Conservation (phyloP, 1,140 invertebrate species). For the Rhopalosiphum maidis region DNA sequence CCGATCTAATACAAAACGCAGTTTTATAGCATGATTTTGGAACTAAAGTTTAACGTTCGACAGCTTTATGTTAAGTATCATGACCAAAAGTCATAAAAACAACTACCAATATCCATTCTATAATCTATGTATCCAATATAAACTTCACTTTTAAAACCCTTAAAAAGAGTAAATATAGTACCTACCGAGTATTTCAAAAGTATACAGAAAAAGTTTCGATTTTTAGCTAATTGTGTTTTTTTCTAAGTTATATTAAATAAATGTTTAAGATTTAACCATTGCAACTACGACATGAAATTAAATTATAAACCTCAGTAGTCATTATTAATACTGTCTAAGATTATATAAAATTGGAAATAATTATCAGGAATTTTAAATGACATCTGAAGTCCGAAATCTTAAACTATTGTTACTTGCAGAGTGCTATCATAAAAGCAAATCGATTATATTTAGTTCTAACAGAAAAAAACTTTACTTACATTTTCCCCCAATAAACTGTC, state of each 20-base stretch:
- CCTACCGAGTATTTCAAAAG: neutral
- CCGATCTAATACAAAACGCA: neutral
- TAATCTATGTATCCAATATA: constrained; percentile 31
- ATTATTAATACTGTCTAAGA: neutral
- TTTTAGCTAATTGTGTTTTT: constrained; percentile 3
- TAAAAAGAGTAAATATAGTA: constrained; percentile 3
- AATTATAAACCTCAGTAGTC: neutral
- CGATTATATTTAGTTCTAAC: constrained; percentile 40
- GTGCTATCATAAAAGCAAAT: constrained; percentile 30
- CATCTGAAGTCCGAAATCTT: neutral
- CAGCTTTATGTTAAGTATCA: constrained; percentile 46
- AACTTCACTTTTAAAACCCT: neutral
- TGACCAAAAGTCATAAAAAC: constrained; percentile 43
- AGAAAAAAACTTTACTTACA: constrained; percentile 17
- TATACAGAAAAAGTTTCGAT: neutral
- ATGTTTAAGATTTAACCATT: neutral
- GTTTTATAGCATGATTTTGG: neutral
- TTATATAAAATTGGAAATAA: neutral
- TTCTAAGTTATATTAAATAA: neutral
- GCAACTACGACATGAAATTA: neutral
- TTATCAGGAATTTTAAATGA: constrained; percentile 30
- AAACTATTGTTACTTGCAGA: neutral
- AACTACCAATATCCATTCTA: constrained; percentile 23
- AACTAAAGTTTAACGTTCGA: constrained; percentile 19
- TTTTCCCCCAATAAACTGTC: constrained; percentile 13